A percentile compares a stretch with the other conserved stretches of the same genome.
phyloP scores from a whole-genome alignment of 1,140 invertebrate species.

The Caenorhabditis brenneri region DNA sequence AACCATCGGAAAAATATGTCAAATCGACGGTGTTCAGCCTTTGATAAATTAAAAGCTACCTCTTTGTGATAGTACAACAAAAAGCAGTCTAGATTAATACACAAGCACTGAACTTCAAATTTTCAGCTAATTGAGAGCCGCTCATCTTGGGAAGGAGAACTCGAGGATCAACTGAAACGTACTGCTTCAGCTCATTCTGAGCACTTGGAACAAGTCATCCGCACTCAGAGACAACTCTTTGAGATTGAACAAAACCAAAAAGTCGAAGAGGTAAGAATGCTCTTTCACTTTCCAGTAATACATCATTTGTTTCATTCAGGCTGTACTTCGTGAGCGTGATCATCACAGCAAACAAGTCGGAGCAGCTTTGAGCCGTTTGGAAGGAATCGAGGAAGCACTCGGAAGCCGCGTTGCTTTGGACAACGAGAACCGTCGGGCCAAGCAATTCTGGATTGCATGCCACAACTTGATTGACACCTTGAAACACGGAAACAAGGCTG shows the following conservation, averaged over 20 bases:
- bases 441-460: constrained; percentile 88
- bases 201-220: constrained; percentile 77
- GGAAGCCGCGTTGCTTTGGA: constrained; percentile 77
- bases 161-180: constrained; percentile 80
- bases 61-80: too few relatives aligned
- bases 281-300: neutral
- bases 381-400: constrained; percentile 85
- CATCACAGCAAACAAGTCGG: constrained; percentile 81
- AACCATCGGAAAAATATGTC: too few relatives aligned
- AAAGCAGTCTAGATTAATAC: too few relatives aligned
- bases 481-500: constrained; percentile 74
- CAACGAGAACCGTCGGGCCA: constrained; percentile 76
- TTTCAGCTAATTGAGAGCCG: constrained; percentile 76
- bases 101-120: too few relatives aligned
- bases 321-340: constrained; percentile 75
- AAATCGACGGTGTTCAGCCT: too few relatives aligned
- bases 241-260: constrained; percentile 76
- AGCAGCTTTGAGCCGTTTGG: constrained; percentile 81
- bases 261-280: constrained; percentile 74
- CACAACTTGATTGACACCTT: constrained; percentile 82
- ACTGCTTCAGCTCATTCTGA: constrained; percentile 84
- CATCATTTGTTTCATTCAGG: constrained; percentile 56
- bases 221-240: constrained; percentile 77
- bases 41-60: too few relatives aligned
- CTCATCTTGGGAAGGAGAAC: constrained; percentile 78